Evolutionary conservation across 2,797 vertebrate genomes (phyloP).

Genomic region (Danio jaintianensis): DNA sequence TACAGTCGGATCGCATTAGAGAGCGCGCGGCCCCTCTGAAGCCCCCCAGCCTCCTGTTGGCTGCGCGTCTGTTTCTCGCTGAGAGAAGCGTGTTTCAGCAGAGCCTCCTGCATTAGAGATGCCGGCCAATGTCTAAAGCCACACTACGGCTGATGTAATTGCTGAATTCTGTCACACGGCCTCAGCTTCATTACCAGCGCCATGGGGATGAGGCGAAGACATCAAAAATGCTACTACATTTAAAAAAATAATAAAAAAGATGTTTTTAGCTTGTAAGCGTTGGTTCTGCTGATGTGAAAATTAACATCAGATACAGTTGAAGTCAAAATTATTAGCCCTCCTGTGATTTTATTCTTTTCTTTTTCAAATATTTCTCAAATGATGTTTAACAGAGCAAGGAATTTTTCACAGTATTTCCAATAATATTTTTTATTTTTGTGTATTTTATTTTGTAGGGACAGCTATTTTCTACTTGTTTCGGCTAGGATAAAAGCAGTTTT

Average conservation of each 20-base stretch:
- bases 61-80: constrained; percentile 97
- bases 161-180: constrained; percentile 82
- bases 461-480: too few species aligned
- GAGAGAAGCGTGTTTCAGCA: constrained; percentile 95
- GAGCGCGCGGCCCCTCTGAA: constrained; percentile 59
- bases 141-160: constrained; percentile 84
- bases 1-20: constrained; percentile 99
- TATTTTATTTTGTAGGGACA: too few species aligned
- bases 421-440: too few species aligned
- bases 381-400: too few species aligned
- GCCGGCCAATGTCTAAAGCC: constrained; percentile 89
- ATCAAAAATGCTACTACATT: background rate
- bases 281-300: background rate
- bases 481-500: too few species aligned
- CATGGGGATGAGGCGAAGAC: constrained; percentile 29
- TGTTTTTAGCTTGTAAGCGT: background rate
- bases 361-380: too few species aligned
- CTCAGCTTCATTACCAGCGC: constrained; percentile 80
- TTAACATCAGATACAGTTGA: too few species aligned
- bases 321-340: too few species aligned
- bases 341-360: too few species aligned
- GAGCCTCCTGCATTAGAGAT: constrained; percentile 97
- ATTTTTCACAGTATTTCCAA: too few species aligned
- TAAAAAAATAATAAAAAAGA: background rate
- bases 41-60: constrained; percentile 90